phyloP scores from a whole-genome alignment of 2,797 vertebrate genomes.

The Tinamus major region DNA sequence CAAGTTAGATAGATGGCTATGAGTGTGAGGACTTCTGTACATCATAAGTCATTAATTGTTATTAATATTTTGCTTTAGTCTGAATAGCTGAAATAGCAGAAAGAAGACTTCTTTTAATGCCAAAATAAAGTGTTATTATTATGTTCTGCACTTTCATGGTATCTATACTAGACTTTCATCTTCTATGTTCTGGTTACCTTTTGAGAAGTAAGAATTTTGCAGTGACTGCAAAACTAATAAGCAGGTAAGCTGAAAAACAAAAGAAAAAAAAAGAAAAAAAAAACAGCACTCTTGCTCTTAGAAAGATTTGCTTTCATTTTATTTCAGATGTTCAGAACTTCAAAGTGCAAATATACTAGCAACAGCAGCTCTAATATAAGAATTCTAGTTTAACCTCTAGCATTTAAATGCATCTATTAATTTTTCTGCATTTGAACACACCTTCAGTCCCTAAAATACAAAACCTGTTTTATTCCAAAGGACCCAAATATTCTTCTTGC shows the following conservation, averaged over 20 bases:
- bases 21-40: not conserved
- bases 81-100: not conserved
- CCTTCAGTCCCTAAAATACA: not conserved
- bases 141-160: not conserved
- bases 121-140: not conserved
- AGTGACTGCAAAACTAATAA: constrained; percentile 2
- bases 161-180: not conserved
- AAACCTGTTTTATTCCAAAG: not conserved
- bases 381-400: not conserved
- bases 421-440: not conserved
- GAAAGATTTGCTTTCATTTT: not conserved
- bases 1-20: not conserved
- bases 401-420: not conserved
- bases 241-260: not conserved
- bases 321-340: not conserved
- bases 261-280: not conserved
- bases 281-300: not conserved
- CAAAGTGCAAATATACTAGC: not conserved
- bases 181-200: not conserved
- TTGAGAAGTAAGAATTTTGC: not conserved
- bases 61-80: not conserved
- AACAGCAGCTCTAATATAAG: not conserved
- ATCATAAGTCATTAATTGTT: not conserved
- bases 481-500: not conserved
- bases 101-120: not conserved